phyloP scores from a whole-genome alignment of 2,113 vertebrate genomes.

The Empidonax alnorum region DNA sequence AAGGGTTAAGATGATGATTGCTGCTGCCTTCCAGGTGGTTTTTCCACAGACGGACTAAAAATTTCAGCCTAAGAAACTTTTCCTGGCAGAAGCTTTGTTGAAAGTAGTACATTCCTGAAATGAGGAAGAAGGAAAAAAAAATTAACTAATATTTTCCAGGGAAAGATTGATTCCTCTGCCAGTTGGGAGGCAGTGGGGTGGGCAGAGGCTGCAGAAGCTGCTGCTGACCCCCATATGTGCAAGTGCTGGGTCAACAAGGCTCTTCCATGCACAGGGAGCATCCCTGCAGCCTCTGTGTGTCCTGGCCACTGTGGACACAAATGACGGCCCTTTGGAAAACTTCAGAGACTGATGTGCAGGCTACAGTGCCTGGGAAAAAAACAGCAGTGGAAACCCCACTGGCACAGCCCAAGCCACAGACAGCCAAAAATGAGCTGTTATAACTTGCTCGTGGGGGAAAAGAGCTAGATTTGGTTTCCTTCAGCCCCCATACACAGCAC shows the following conservation, averaged over 20 bases:
- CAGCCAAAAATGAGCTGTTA: not conserved
- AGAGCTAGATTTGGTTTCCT: not conserved
- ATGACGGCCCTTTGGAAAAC: not conserved
- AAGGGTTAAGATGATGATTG: not conserved
- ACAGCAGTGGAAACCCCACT: not conserved
- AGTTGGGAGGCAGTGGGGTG: not conserved
- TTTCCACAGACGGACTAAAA: not conserved
- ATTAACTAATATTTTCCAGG: not conserved
- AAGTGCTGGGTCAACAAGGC: fast-evolving
- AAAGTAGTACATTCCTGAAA: not conserved
- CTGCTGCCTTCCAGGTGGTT: not conserved
- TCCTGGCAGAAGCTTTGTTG: conserved; percentile 6
- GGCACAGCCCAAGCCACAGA: not conserved
- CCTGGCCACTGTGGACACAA: not conserved
- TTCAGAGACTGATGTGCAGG: not conserved
- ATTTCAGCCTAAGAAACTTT: not conserved
- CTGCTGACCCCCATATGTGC: not conserved
- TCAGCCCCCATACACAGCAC: not conserved
- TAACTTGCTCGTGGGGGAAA: not conserved
- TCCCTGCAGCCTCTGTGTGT: not conserved
- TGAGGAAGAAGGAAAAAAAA: fast-evolving
- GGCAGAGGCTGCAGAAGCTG: fast-evolving
- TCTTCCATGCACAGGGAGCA: not conserved
- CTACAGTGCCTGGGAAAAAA: not conserved
- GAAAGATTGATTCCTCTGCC: not conserved